phyloP scores from a whole-genome alignment of 2,797 vertebrate species.

The Clarias fuscus region DNA sequence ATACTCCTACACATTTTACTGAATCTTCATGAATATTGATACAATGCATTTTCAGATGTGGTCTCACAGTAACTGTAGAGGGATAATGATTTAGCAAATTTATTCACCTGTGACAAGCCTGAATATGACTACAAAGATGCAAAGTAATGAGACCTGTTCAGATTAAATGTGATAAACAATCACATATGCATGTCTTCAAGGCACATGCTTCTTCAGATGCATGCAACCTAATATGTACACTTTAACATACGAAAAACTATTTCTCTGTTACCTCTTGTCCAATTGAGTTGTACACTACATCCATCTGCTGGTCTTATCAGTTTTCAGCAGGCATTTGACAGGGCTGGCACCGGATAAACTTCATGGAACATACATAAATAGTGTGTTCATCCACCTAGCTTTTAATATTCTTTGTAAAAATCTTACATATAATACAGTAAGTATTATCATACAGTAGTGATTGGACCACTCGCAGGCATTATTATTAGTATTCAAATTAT shows the following conservation, averaged over 20 bases:
- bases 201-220: not conserved
- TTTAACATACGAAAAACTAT: not conserved
- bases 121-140: not conserved
- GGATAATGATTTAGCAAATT: not conserved
- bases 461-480: not conserved
- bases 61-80: not conserved
- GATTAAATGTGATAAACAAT: not conserved
- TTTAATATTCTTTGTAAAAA: not conserved
- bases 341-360: not conserved
- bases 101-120: conserved; percentile 4
- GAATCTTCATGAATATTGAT: conserved; percentile 9
- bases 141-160: not conserved
- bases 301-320: conserved; percentile 3
- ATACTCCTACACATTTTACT: not conserved
- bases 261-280: not conserved
- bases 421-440: not conserved
- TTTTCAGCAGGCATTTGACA: not conserved
- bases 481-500: not conserved
- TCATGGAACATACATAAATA: not conserved
- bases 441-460: not conserved
- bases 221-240: not conserved
- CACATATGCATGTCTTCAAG: not conserved
- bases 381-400: not conserved
- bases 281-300: not conserved
- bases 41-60: not conserved